phyloP scores from a whole-genome alignment of 2,888 invertebrate genomes.

The Choreutis nemorana region DNA sequence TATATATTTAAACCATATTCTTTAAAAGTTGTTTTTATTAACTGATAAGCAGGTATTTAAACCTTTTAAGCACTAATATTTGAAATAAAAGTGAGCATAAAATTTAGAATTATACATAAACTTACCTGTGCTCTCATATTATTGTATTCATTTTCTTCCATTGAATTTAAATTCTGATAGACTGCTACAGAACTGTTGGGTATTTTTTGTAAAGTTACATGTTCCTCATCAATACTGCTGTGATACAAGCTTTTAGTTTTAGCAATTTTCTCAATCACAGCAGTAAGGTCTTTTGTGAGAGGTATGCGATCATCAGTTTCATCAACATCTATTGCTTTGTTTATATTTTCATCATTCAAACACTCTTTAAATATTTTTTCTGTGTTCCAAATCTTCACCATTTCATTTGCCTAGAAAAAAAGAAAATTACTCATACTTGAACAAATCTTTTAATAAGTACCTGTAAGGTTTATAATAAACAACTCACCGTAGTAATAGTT shows the following conservation, averaged over 20 bases:
- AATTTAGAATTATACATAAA: constrained; percentile 3
- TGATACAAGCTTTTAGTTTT: constrained; percentile 28
- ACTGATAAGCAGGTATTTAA: too few relatives aligned
- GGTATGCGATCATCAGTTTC: constrained; percentile 40
- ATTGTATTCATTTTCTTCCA: constrained; percentile 30
- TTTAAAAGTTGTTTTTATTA: background rate
- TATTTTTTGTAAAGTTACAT: constrained; percentile 59
- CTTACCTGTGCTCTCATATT: constrained; percentile 70
- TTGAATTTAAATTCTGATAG: constrained; percentile 66
- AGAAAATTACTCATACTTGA: constrained; percentile 4
- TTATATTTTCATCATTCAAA: constrained; percentile 21
- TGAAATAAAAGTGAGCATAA: too few relatives aligned
- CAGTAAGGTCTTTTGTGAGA: constrained; percentile 60
- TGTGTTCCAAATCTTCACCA: constrained; percentile 52
- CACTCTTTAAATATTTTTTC: constrained; percentile 52
- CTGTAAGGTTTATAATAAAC: constrained; percentile 3
- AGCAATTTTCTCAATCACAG: constrained; percentile 60
- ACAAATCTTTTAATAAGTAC: constrained; percentile 3
- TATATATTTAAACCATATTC: constrained; percentile 5
- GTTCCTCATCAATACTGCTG: constrained; percentile 20
- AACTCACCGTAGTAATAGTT: constrained; percentile 50
- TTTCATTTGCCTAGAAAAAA: constrained; percentile 41
- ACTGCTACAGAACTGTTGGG: constrained; percentile 69
- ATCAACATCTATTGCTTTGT: constrained; percentile 14
- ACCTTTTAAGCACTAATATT: too few relatives aligned